Evolutionary conservation across 1,140 invertebrate species (phyloP), one percentile per base, ranked within the genome.

Genomic region (Platyura marginata): DNA sequence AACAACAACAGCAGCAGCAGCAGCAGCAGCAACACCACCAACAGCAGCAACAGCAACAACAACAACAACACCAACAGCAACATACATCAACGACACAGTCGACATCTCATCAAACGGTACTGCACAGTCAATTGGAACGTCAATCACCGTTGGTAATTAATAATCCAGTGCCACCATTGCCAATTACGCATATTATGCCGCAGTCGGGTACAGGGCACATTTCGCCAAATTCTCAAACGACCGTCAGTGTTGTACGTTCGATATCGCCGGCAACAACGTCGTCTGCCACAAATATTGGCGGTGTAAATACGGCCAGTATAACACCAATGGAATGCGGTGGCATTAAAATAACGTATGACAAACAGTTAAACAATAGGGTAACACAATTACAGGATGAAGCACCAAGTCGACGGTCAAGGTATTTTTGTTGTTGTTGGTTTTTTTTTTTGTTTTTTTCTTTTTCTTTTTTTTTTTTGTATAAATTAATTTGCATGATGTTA

Each of bases 331-430:
- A 57, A 40, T 57, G 51, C 36, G 63, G 62, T 5, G 60, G 59
- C 37, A 45, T 69, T 40, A 68, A 67, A 52, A 68, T 68, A 13
- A 65, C 60, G 36, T 68, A 58, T 45, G 67, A 69, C 47, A 68
- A 68, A 48, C 67, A 69, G 49, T 38, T 47, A 13, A 54, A 52
- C 6, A 55, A 50, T 19, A 48, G 55, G 11, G 54, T 56, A 44
- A 47, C 49, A 36, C 57, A 55, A 49, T 46, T 50, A 41, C 64
- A 52, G 43, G 61, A 63, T 44, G 50, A 59, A 42, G 49, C 55
- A n/a, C 56, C 63, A 22, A 56, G 51, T 6, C 56, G 65, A 38
- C 49, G 63, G 33, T 60, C 56, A 47, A 61, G 65, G 65, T 67
- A 53, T 40, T 13, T 2, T 5, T 29, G 25, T 29, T 29, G 25